Conservation (phyloP, 1,140 invertebrate genomes). For the Drosophila nebulosa region DNA sequence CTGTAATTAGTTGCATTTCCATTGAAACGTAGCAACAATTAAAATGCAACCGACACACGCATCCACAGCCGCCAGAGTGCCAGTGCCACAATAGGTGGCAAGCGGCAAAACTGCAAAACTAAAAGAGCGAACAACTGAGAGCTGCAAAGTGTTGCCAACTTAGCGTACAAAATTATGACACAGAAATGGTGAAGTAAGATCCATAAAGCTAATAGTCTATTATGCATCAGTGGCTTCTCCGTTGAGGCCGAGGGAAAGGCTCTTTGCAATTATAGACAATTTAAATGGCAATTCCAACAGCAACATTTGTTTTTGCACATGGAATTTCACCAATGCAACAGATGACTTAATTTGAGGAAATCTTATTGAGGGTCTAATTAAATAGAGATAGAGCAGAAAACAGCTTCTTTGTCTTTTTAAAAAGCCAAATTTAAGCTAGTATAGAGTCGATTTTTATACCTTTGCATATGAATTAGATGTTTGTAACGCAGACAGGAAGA, state of each 20-base stretch:
- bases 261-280: not conserved
- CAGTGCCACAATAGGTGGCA: not conserved
- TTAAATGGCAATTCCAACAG: not conserved
- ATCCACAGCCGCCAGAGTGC: slow-evolving; percentile 25
- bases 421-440: no score
- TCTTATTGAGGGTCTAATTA: not conserved
- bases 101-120: slow-evolving; percentile 28
- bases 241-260: not conserved
- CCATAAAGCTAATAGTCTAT: slow-evolving; percentile 23
- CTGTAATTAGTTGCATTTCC: slow-evolving; percentile 71
- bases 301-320: not conserved
- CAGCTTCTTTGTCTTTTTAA: no score
- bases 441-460: no score
- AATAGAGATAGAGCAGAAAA: not conserved
- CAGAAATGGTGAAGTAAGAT: slow-evolving; percentile 23
- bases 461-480: no score
- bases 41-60: slow-evolving; percentile 60
- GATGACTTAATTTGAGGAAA: not conserved
- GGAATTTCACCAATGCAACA: not conserved
- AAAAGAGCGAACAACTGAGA: slow-evolving; percentile 17
- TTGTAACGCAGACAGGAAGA: no score
- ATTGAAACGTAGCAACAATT: slow-evolving; percentile 71
- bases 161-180: slow-evolving; percentile 76
- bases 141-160: slow-evolving; percentile 76
- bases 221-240: slow-evolving; percentile 12